A percentile compares a stretch with the other conserved stretches of the same genome.
Evolutionary conservation across 2,888 invertebrate species (phyloP).

Genomic region (Apamea anceps): DNA sequence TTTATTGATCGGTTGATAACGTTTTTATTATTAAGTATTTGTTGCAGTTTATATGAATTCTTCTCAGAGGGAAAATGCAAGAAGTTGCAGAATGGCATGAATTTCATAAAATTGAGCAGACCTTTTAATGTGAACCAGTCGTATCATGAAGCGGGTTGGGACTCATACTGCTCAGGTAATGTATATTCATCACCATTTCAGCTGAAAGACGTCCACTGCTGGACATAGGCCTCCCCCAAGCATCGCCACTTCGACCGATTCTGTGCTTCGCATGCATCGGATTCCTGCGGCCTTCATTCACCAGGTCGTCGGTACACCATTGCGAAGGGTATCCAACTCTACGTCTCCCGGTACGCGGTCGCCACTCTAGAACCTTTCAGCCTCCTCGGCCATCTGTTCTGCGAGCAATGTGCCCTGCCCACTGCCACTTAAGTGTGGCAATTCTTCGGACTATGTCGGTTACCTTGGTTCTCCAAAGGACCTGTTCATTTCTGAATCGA

Average conservation of each 20-base stretch:
- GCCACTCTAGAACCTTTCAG: background rate
- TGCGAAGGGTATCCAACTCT: background rate
- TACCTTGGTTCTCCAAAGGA: too few relatives aligned
- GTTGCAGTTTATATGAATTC: slow-evolving; percentile 90
- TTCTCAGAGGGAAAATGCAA: slow-evolving; percentile 88
- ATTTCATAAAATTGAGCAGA: slow-evolving; percentile 76
- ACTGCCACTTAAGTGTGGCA: background rate
- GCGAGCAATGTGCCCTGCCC: background rate
- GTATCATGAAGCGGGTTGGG: slow-evolving; percentile 95
- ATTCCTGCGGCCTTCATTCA: background rate
- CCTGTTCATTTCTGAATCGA: too few relatives aligned
- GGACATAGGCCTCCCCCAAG: background rate
- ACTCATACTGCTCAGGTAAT: slow-evolving; percentile 92
- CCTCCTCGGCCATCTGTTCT: background rate
- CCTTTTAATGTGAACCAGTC: slow-evolving; percentile 81
- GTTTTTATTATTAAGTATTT: slow-evolving; percentile 45
- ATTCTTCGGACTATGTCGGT: background rate
- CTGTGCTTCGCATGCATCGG: background rate
- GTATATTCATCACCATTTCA: background rate
- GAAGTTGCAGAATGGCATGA: slow-evolving; percentile 78
- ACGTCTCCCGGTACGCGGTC: background rate
- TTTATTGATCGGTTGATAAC: slow-evolving; percentile 21
- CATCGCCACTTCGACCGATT: background rate
- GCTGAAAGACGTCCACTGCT: background rate
- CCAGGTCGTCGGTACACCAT: background rate